These are phyloP conservation scores for Rhynchophorus ferrugineus DNA, from an alignment of 1,140 invertebrate species.

Conservation along the genomic window DNA sequence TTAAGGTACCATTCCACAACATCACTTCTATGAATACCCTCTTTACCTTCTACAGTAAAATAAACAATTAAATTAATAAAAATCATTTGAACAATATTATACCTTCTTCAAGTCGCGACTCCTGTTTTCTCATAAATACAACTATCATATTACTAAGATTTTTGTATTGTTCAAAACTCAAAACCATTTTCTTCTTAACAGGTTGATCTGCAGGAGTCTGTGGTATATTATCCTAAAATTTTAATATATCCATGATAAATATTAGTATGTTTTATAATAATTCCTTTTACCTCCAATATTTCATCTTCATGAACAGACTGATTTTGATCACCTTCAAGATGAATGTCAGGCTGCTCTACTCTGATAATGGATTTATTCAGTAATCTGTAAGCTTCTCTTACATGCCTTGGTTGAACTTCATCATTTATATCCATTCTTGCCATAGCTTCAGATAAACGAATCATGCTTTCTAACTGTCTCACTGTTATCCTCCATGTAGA, in stretches of 20 bases:
- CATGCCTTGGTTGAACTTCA: conserved; percentile 78
- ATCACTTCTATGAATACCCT: conserved; percentile 71
- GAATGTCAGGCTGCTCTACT: conserved; percentile 95
- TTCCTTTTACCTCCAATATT: conserved; percentile 33
- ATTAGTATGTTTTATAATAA: too few relatives aligned
- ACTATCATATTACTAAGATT: conserved; percentile 86
- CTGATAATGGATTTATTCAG: conserved; percentile 98
- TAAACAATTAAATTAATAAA: conserved; percentile 3
- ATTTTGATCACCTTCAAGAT: conserved; percentile 63
- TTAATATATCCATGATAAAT: conserved; percentile 19
- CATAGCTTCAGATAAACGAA: conserved; percentile 92
- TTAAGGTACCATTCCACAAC: conserved; percentile 93
- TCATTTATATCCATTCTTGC: conserved; percentile 93
- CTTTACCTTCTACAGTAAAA: conserved; percentile 38
- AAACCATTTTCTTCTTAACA: conserved; percentile 74
- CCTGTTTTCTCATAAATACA: conserved; percentile 78
- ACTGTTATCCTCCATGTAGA: conserved; percentile 95
- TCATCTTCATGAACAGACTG: conserved; percentile 45
- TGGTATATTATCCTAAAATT: conserved; percentile 9
- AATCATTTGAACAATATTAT: conserved; percentile 9
- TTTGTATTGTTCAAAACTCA: conserved; percentile 95
- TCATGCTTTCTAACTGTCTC: conserved; percentile 96
- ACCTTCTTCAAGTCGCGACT: conserved; percentile 59
- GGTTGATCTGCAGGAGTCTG: conserved; percentile 25
- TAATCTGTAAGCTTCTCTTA: conserved; percentile 83